Base-by-base conservation (phyloP, 2,888 invertebrate species). In the Agrotis ipsilon region DNA sequence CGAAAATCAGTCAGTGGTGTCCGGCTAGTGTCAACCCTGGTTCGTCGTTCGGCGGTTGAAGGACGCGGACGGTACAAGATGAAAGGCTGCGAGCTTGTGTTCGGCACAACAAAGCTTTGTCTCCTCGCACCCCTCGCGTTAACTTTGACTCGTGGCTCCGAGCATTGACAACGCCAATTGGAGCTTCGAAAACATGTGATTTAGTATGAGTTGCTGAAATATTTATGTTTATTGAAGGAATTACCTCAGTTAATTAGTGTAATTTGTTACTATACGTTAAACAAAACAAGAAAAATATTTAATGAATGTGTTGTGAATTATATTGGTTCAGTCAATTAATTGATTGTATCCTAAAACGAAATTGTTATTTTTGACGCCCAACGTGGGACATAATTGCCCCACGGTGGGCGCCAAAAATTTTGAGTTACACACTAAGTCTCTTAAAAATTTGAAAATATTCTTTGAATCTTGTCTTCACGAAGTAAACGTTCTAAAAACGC, bases 91-190 rank as follows among this genome's bases (percentile, higher is more conserved):
- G 86, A 89, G 92, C 87, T 90, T 86, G 90, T 89, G 89, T 91
- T 89, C 91, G 92, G 91, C 90, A 90, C 92, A 90, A 93, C 93
- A 94, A 94, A 94, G 93, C 89, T 91, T 92, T 94, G 93, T 94
- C 91, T 92, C 89, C 87, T 89, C 88, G 83, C 90, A 81, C 89
- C 90, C 88, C 87, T 84, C 87, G 88, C 86, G 90, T 83, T 86
- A 88, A 87, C 82, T 86, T 87, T 84, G 85, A 86, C 85, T 86
- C 83, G 75, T 78, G 68, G 59, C 65, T 68, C 49, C 70, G 64
- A 71, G 63, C 74, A 70, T 65, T 68, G 69, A 59, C 63, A 63
- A 77, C 65, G 52, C 64, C 74, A 74, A 81, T 81, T 81, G 72
- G 54, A 68, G 63, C 43, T 78, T 67, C 46, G 66, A 65, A 81